Evolutionary conservation across 2,113 vertebrate species (phyloP), one percentile per base, ranked within the genome.

Genomic region (Platysteira castanea): DNA sequence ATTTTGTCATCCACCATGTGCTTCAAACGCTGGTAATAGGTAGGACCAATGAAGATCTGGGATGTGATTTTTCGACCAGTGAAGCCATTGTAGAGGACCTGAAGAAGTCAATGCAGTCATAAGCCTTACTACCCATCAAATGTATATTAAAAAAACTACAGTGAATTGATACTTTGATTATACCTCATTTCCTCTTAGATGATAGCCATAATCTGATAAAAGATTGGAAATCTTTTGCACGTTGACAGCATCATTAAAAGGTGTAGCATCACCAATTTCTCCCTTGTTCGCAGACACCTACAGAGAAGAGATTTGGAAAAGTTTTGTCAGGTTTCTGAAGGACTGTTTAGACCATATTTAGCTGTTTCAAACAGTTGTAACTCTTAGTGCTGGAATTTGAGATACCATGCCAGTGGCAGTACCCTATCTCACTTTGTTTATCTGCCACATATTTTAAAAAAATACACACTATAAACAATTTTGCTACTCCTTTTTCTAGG

Each of bases 1-100:
- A 99, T 99, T 97, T 99, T 99, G 89, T 99, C 99, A 49, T 99
- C 99, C 86, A 99, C 99, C 99, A 99, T 99, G 90, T 99, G 99
- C 95, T 99, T 99, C 87, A 99, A 96, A 30, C 99, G 98, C 96
- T 99, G 99, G 80, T 99, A 99, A 37, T 99, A 99, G 0, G 99
- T 99, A 15, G 99, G 99, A 7, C 99, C 99, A 52, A 99, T 98
- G 96, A 99, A 99, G 95, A 99, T 99, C 97, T 99, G 99, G 8
- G 99, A 99, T 23, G 99, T 99, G 91, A 99, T 98, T 97, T 99
- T 99, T 73, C 99, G 98, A 33, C 99, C 99, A 12, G 99, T 99
- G 93, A 99, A 99, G 10, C 99, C 99, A 65, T 99, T 99, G 95
- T 99, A 99, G 31, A 99, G 97, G 69, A 99, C 99, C 99, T 99